Conservation (phyloP, 2,888 invertebrate genomes). For the Gymnoscelis rufifasciata region DNA sequence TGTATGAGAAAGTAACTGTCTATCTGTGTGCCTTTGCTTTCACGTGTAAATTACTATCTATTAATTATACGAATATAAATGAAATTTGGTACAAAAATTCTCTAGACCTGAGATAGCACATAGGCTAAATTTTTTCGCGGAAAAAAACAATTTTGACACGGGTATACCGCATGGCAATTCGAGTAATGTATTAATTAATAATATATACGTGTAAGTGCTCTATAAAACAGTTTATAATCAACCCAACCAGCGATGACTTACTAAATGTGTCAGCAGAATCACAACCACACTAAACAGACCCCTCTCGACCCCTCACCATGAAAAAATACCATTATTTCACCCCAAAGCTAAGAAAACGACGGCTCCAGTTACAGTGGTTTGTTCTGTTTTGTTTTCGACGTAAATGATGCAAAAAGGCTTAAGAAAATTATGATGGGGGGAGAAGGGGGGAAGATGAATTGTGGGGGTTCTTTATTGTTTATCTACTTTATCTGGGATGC, state of each 20-base stretch:
- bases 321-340: slow-evolving; percentile 18
- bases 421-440: slow-evolving; percentile 42
- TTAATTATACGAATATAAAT: too few relatives aligned
- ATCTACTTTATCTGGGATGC: slow-evolving; percentile 14
- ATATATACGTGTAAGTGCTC: neutral
- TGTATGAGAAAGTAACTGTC: too few relatives aligned
- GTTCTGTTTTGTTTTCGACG: slow-evolving; percentile 38
- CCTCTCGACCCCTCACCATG: slow-evolving; percentile 17
- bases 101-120: too few relatives aligned
- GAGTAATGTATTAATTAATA: too few relatives aligned
- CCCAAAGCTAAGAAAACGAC: slow-evolving; percentile 24
- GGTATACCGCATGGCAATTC: too few relatives aligned
- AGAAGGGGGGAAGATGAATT: slow-evolving; percentile 36
- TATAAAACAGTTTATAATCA: neutral
- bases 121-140: too few relatives aligned
- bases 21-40: too few relatives aligned
- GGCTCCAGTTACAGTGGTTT: slow-evolving; percentile 38
- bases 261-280: slow-evolving; percentile 35
- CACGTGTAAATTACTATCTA: too few relatives aligned
- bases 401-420: slow-evolving; percentile 47
- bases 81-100: too few relatives aligned
- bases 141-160: too few relatives aligned
- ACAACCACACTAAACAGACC: slow-evolving; percentile 28
- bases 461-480: slow-evolving; percentile 32
- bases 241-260: slow-evolving; percentile 1